Base-by-base conservation (phyloP, 1,140 invertebrate species). In the Eupeodes corollae region DNA sequence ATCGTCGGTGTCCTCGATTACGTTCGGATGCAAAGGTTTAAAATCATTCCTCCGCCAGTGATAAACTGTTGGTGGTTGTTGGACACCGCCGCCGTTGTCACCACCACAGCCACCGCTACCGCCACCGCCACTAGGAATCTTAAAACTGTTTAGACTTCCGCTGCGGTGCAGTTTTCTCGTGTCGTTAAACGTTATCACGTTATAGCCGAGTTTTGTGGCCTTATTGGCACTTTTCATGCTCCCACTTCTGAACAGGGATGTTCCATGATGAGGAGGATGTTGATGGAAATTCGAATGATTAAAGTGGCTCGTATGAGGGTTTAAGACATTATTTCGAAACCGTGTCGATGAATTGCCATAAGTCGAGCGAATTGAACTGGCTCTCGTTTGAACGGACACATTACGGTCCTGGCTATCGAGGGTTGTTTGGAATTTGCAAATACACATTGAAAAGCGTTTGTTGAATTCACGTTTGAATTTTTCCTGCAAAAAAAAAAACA, bases 391-490 rank as follows among this genome's bases (percentile, higher is more conserved):
- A 57, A 67, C 59, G n/a, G 64, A 67, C 2, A 63, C 48, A 3
- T 62, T 67, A 8, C 63, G 52, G 13, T 67, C 63, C 19, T 61
- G 56, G 9, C 47, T 42, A 5, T 64, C 63, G 38, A 63, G 41
- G n/a, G 48, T 54, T 2, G 59, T 61, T 39, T 61, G 51, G 39
- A 61, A 58, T 42, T 61, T 59, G 45, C 63, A 67, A 33, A 67
- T 63, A 46, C 60, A 67, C 6, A 59, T 54, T 11, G 78, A 74
- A 54, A 80, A 80, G 12, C 79, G 71, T 49, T 78, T 75, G 53
- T 79, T 76, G 51, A 83, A 82, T 67, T 83, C 80, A 18, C 79
- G 74, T 58, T 81, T 81, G 55, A 83, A 82, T 63, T 83, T 83
- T 66, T 82, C 80, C 80, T 83, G n/a, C n/a, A n/a, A n/a, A n/a